These are phyloP conservation scores for Zosterops pallidus DNA, from an alignment of 2,113 vertebrate genomes.

Conservation along the genomic window DNA sequence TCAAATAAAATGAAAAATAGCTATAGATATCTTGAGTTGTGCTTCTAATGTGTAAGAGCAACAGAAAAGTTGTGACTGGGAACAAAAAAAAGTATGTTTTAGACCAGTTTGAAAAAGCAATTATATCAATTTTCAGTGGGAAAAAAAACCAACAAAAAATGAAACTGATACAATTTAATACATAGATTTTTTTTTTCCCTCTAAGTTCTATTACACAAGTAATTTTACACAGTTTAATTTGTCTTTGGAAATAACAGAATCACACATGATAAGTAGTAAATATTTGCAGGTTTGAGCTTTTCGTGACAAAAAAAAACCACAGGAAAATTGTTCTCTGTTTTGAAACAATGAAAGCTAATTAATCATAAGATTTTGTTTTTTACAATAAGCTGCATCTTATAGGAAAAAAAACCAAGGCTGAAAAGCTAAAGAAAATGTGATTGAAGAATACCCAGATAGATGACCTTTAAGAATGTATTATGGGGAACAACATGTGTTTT, in stretches of 20 bases:
- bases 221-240: background rate
- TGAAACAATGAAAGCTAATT: background rate
- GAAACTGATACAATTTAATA: rapidly evolving
- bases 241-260: background rate
- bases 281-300: background rate
- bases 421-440: background rate
- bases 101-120: background rate
- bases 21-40: background rate
- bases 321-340: background rate
- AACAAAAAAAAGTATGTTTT: background rate
- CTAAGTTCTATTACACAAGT: background rate
- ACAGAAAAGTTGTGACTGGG: background rate
- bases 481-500: background rate
- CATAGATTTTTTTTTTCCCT: background rate
- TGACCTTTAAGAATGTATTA: background rate
- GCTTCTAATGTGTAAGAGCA: background rate
- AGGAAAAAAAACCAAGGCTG: rapidly evolving
- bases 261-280: background rate
- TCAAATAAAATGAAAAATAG: background rate
- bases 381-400: background rate
- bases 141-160: background rate
- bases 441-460: background rate
- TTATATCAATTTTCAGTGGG: background rate
- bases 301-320: background rate
- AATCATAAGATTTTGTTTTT: background rate